Base-by-base conservation (phyloP, 1,140 invertebrate genomes). In the Stratiolaelaps scimitus region DNA sequence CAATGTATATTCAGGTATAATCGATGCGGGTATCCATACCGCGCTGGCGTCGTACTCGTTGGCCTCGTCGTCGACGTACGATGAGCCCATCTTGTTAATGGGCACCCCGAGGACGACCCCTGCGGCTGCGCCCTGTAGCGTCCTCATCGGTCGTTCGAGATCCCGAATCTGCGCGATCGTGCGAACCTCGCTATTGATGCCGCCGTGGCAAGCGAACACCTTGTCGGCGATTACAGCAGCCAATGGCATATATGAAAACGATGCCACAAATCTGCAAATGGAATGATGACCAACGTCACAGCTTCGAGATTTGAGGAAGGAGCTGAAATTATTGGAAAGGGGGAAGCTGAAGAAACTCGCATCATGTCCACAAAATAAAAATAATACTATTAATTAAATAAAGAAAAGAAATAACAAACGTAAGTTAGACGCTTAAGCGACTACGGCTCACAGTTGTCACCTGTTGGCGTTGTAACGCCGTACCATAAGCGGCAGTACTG, bases 141-240 rank as follows among this genome's bases (percentile, higher is more conserved):
- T 6, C 19, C 7, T 20, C 7, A 48, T 6, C 47, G 47, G 47
- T 6, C 47, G 19, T 23, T 23, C 26, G 19, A 48, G 19, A 7
- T 15, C 15, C 15, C 47, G 19, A 7, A 48, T 28, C 5, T 15
- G 4, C 4, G 4, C 47, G 47, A 48, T 48, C 7, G 47, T 48
- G 47, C 26, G 47, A 48, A 48, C 47, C 7, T 48, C 7, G 19
- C 47, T 48, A 28, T 48, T 48, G 15, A 48, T 20, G 19, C 47
- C 47, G 4, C 47, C 47, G 15, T 48, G 47, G 47, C 47, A 48
- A 48, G 47, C 47, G 47, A 48, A 15, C 26, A 48, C 26, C 26
- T 28, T 48, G 15, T 28, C 47, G 7, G 47, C 47, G 15, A 48
- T 28, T 4, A 48, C 47, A 48, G 19, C 26, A 20, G 47, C 47